These are phyloP conservation scores for Apteryx mantelli DNA, from an alignment of 2,113 vertebrate genomes.

Conservation along the genomic window DNA sequence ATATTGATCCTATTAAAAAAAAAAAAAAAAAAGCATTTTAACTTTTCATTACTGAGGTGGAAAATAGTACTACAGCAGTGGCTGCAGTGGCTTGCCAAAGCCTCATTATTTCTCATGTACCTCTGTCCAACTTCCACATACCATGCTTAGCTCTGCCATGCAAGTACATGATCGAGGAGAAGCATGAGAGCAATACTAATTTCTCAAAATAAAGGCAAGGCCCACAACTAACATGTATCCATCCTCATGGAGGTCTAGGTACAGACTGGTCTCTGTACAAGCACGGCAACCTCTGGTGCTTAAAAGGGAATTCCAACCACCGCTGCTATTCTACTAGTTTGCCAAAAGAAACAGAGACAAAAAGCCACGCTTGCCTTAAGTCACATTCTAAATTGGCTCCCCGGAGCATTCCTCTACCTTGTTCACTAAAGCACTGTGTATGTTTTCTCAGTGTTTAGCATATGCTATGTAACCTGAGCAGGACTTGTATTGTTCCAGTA, in stretches of 20 bases:
- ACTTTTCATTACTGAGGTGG: not conserved
- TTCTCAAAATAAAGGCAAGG: slow-evolving; percentile 51
- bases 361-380: slow-evolving; percentile 86
- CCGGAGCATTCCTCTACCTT: slow-evolving; percentile 89
- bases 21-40: not conserved
- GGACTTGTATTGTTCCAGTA: slow-evolving; percentile 75
- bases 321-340: slow-evolving; percentile 74
- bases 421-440: slow-evolving; percentile 88
- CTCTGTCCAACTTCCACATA: not conserved
- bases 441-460: slow-evolving; percentile 89
- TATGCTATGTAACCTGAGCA: slow-evolving; percentile 89
- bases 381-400: slow-evolving; percentile 95
- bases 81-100: not conserved
- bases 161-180: not conserved
- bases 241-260: not conserved
- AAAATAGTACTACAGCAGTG: not conserved
- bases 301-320: slow-evolving; percentile 73
- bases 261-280: not conserved
- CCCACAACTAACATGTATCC: slow-evolving; percentile 33
- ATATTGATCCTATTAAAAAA: slow-evolving; percentile 35
- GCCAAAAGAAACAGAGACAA: slow-evolving; percentile 77
- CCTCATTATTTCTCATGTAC: not conserved
- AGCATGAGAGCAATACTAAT: not conserved
- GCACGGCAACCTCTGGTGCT: slow-evolving; percentile 54
- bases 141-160: not conserved